Evolutionary conservation across 1,140 invertebrate species (phyloP), one percentile per base, ranked within the genome.

Genomic region (Octopus sinensis): DNA sequence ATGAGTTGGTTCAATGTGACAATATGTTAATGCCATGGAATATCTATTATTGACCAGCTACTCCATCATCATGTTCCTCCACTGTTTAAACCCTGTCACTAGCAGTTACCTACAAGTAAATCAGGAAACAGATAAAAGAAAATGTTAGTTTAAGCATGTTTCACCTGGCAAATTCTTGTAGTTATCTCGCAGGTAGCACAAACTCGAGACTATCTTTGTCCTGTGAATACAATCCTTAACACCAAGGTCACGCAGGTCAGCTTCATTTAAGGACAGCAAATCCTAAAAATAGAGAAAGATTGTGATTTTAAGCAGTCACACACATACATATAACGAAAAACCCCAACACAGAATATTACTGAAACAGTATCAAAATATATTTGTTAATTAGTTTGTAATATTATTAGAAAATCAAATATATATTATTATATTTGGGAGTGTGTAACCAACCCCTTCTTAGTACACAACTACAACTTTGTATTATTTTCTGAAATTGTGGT

Each of bases 211-310:
- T 76, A 94, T 92, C 83, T 92, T 91, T 6, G 93, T 93, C 62
- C 93, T 88, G 87, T 94, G 93, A 12, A 92, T 92, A 0, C 92
- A 90, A 86, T 92, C 93, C 76, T 92, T 93, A 12, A 94, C 90
- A 1, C 94, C 94, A 56, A 93, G 85, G 52, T 92, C 89, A 85
- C 92, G 93, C 4, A 94, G 88, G 81, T 94, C 93, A 4, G 90
- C 88, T 85, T 94, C 94, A 7, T 90, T 91, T 23, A 93, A 89
- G 56, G 92, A 90, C 52, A 94, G 88, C 30, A 94, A 87, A 82
- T 94, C 91, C 92, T 92, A 83, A 10, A 85, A 83, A 71, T 43
- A 17, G 81, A 62, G 56, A 62, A 9, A 62, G 17, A 4, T 9
- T 62, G 17, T 12, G 56, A 12, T 62, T 62, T 9, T 62, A 12